Percentiles rank a stretch among this genome's conserved stretches.
These are phyloP conservation scores for Bettongia penicillata DNA, from an alignment of 2,113 vertebrate genomes.

Conservation along the genomic window DNA sequence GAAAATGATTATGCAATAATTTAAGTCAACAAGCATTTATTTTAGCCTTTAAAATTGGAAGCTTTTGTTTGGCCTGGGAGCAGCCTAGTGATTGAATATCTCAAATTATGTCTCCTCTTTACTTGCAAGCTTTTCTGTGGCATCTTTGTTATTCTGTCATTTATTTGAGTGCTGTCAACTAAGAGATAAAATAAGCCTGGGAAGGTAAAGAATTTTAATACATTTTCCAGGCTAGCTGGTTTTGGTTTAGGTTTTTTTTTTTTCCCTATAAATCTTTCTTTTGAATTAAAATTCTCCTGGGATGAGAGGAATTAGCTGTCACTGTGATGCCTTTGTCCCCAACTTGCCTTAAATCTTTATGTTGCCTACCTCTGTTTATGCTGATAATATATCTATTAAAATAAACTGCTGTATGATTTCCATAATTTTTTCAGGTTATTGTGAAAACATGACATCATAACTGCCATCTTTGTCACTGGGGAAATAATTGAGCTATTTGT, in stretches of 20 bases:
- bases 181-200: neutral
- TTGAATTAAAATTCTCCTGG: neutral
- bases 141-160: neutral
- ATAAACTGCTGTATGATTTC: neutral
- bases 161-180: neutral
- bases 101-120: neutral
- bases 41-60: neutral
- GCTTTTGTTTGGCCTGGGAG: neutral
- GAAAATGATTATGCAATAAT: neutral
- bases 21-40: neutral
- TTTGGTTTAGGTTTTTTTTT: no score
- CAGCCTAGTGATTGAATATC: slow-evolving; percentile 12
- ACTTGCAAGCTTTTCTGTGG: neutral
- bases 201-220: slow-evolving; percentile 6
- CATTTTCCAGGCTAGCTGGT: neutral
- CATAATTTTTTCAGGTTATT: neutral
- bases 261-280: neutral
- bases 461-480: neutral
- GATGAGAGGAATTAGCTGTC: slow-evolving; percentile 1
- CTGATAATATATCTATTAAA: slow-evolving; percentile 14
- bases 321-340: slow-evolving; percentile 1
- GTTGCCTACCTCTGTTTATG: neutral
- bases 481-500: neutral
- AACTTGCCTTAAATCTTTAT: neutral
- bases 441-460: slow-evolving; percentile 31